Conservation (phyloP, 2,113 vertebrate genomes). For the Dolichotis patagonum region DNA sequence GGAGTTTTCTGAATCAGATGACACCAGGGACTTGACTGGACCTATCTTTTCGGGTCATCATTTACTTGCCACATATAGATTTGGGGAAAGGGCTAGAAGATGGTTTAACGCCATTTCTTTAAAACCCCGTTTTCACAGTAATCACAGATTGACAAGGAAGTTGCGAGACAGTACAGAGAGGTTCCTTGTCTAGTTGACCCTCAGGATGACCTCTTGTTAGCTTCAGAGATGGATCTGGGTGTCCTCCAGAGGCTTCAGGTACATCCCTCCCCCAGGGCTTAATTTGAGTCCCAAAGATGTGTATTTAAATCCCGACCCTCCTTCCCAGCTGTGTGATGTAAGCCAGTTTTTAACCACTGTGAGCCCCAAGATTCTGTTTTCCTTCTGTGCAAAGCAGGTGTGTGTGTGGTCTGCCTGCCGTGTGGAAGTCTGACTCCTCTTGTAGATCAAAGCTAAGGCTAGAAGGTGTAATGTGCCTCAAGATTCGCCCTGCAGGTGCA, state of each 20-base stretch:
- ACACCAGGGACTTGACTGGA: neutral
- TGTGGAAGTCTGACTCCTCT: rapidly evolving
- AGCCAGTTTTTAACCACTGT: neutral
- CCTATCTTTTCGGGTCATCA: rapidly evolving
- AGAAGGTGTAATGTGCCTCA: rapidly evolving
- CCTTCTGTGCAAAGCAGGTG: rapidly evolving
- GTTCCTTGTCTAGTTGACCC: rapidly evolving
- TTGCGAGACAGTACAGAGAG: neutral
- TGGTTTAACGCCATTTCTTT: neutral
- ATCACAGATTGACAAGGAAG: neutral
- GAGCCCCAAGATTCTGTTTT: neutral
- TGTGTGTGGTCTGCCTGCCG: neutral
- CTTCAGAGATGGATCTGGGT: rapidly evolving
- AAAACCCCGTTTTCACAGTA: neutral
- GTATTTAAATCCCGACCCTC: neutral
- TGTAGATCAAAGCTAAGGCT: too few species aligned
- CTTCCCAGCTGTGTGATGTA: neutral
- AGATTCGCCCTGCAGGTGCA: neutral
- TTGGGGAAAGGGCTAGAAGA: neutral
- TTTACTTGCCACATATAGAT: rapidly evolving
- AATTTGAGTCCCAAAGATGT: neutral
- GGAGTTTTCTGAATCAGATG: neutral
- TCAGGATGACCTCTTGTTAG: rapidly evolving
- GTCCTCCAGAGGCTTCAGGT: rapidly evolving
- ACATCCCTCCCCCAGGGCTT: neutral